Evolutionary conservation across 2,888 invertebrate species (phyloP).

Genomic region (Temnothorax unifasciatus): DNA sequence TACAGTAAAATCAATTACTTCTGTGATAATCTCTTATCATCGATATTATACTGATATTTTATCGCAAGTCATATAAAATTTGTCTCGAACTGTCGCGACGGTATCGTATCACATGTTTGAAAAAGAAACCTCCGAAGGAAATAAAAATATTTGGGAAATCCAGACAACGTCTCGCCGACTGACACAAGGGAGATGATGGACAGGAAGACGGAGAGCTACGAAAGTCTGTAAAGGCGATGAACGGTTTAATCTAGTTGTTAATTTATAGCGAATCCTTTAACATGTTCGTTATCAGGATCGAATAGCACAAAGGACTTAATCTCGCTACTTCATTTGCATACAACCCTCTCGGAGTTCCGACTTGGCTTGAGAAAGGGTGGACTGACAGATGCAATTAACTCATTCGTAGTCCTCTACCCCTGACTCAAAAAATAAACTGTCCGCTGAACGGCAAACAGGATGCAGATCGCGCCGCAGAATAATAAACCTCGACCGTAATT

Average conservation of each 20-base stretch:
- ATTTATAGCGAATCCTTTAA: constrained; percentile 76
- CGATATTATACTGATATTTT: background rate
- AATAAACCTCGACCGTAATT: constrained; percentile 61
- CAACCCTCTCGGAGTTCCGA: constrained; percentile 65
- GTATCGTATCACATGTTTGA: background rate
- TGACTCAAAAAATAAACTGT: constrained; percentile 67
- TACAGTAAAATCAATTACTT: background rate
- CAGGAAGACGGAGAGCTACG: constrained; percentile 5
- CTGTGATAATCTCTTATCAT: background rate
- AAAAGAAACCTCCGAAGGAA: background rate
- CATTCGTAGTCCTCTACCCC: constrained; percentile 70
- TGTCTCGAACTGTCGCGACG: background rate
- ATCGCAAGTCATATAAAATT: background rate
- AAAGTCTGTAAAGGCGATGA: constrained; percentile 51
- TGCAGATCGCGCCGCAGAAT: constrained; percentile 68
- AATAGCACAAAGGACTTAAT: constrained; percentile 77
- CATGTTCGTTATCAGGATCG: constrained; percentile 72
- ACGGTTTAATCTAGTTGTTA: constrained; percentile 79
- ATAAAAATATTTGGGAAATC: constrained; percentile 19
- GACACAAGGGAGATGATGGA: background rate
- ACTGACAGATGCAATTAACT: constrained; percentile 78
- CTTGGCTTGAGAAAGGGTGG: constrained; percentile 39
- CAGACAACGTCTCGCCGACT: constrained; percentile 18
- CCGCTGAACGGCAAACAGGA: constrained; percentile 65
- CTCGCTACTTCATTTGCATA: constrained; percentile 75